Conservation (phyloP, 2,797 vertebrate genomes). For the Lepilemur ruficaudatus region DNA sequence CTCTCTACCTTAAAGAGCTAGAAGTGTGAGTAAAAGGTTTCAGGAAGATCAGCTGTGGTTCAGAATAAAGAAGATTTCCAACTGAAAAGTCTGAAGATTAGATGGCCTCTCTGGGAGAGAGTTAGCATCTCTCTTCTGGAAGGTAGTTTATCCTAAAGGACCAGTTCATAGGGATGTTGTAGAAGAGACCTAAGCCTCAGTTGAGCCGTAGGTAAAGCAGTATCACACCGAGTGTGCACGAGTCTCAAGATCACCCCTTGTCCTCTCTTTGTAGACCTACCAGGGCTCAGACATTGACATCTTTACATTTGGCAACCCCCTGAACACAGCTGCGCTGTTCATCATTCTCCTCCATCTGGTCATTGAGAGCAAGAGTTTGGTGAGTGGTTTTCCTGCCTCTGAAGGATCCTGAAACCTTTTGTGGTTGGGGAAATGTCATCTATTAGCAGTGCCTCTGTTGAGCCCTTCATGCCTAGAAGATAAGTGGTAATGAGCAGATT, state of each 20-base stretch:
- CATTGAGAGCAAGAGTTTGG: constrained; percentile 95
- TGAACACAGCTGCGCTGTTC: constrained; percentile 93
- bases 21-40: not conserved
- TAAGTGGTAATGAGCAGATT: not conserved
- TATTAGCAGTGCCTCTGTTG: not conserved
- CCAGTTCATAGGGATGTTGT: not conserved
- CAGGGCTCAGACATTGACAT: constrained; percentile 89
- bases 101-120: not conserved
- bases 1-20: not conserved
- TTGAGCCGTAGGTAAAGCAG: not conserved
- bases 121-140: not conserved
- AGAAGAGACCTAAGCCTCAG: not conserved
- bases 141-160: not conserved
- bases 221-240: too few species aligned
- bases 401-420: not conserved
- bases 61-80: constrained; percentile 29
- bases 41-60: not conserved
- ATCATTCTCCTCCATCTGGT: constrained; percentile 94
- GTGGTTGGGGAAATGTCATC: not conserved
- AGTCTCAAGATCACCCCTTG: rapidly evolving
- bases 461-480: not conserved
- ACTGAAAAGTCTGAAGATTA: not conserved
- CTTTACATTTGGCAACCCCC: constrained; percentile 92
- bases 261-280: constrained; percentile 86
- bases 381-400: constrained; percentile 82